phyloP scores from a whole-genome alignment of 1,140 invertebrate genomes.

The Choristoneura fumiferana region DNA sequence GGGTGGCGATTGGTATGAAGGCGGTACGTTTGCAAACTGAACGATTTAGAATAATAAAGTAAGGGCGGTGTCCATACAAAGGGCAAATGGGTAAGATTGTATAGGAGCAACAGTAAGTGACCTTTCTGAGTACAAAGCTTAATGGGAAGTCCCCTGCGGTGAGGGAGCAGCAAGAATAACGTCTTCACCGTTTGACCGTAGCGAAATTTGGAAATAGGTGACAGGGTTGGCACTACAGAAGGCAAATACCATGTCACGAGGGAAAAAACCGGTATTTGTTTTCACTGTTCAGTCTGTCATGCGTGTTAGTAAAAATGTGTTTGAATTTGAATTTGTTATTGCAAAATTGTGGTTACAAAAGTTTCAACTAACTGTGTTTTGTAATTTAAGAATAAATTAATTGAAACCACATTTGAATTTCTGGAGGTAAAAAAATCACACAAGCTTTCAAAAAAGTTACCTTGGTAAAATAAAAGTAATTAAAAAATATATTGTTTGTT shows the following conservation, averaged over 20 bases:
- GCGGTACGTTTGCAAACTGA: constrained; percentile 68
- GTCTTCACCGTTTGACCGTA: constrained; percentile 54
- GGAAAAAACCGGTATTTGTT: no score
- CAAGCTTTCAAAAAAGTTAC: no score
- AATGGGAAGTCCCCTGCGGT: constrained; percentile 50
- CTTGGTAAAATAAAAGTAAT: no score
- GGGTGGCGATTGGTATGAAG: constrained; percentile 53
- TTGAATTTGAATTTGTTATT: no score
- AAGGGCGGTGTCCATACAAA: constrained; percentile 52
- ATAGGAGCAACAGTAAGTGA: constrained; percentile 51
- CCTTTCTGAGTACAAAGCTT: constrained; percentile 55
- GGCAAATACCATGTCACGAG: not conserved
- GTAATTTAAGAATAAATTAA: no score
- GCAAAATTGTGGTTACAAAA: no score
- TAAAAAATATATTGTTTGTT: no score
- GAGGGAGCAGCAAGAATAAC: constrained; percentile 43
- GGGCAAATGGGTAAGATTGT: constrained; percentile 48
- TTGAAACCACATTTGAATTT: no score
- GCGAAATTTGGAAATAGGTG: not conserved
- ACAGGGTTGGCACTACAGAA: not conserved
- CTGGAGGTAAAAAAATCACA: no score
- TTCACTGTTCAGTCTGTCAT: no score
- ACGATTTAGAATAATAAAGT: constrained; percentile 47
- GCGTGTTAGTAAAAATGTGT: no score
- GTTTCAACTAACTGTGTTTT: no score